Conservation (phyloP, 2,888 invertebrate species). For the Drosophila incognita region DNA sequence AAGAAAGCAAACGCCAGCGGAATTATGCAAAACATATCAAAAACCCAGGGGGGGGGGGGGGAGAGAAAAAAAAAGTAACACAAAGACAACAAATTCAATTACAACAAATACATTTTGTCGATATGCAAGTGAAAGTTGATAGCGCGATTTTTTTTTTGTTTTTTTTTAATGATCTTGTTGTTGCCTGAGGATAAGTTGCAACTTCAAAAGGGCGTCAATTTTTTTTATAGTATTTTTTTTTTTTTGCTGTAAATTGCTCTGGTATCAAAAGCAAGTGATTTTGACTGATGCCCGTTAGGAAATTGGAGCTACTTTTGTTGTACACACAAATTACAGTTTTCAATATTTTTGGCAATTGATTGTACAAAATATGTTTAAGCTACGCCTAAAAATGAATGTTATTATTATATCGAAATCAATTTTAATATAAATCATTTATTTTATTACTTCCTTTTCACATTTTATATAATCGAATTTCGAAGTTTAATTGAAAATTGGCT, state of each 20-base stretch:
- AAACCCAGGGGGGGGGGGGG: constrained; percentile 5
- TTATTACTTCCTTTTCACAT: not conserved
- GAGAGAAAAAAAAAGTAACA: constrained; percentile 14
- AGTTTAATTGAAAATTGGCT: not conserved
- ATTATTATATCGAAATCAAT: no score
- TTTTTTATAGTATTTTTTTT: not conserved
- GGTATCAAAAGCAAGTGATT: constrained; percentile 5
- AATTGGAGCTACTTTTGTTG: not conserved
- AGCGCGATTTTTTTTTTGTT: constrained; percentile 18
- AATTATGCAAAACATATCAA: constrained; percentile 71
- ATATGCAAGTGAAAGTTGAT: constrained; percentile 70
- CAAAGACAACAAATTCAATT: constrained; percentile 46
- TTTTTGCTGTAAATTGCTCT: not conserved
- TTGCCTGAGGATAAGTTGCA: constrained; percentile 32
- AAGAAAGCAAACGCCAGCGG: constrained; percentile 51
- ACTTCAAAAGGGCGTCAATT: constrained; percentile 51
- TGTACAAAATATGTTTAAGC: not conserved
- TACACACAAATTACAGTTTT: no score
- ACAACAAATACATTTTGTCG: constrained; percentile 41
- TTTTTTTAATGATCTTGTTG: constrained; percentile 11
- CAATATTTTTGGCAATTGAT: not conserved
- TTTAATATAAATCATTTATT: not conserved
- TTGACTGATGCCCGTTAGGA: not conserved
- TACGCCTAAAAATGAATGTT: not conserved
- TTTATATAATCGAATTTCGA: not conserved